A percentile compares a stretch with the other conserved stretches of the same genome.
phyloP scores from a whole-genome alignment of 2,797 vertebrate species.

The Kryptolebias ocellatus region DNA sequence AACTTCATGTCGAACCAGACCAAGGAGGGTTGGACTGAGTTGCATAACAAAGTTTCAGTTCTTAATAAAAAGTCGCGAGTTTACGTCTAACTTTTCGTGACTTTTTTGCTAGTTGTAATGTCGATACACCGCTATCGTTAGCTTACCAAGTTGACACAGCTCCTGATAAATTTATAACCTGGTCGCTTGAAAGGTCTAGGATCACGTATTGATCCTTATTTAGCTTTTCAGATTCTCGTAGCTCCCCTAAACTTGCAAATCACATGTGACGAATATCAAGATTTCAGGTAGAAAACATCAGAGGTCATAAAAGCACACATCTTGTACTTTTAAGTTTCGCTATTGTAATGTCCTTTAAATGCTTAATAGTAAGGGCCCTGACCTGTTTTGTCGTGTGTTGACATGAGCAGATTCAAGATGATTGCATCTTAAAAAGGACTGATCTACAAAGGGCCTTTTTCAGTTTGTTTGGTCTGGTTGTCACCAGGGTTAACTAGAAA shows the following conservation, averaged over 20 bases:
- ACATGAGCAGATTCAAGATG: too few species aligned
- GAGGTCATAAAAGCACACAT: too few species aligned
- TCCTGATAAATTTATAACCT: conserved; percentile 21
- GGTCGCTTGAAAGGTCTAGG: conserved; percentile 17
- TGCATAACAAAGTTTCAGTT: neutral
- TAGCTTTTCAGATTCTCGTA: conserved; percentile 4
- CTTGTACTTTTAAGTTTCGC: too few species aligned
- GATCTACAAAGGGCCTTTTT: too few species aligned
- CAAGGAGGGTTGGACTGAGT: neutral
- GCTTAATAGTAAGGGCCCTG: too few species aligned
- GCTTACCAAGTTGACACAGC: conserved; percentile 14
- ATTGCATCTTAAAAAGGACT: too few species aligned
- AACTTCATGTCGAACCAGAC: conserved; percentile 5
- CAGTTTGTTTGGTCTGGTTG: too few species aligned
- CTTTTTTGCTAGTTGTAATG: conserved; percentile 15
- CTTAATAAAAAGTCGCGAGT: neutral
- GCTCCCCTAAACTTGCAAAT: neutral
- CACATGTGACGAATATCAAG: conserved; percentile 9
- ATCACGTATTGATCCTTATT: conserved; percentile 6
- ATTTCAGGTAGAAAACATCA: neutral
- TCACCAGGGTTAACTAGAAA: too few species aligned
- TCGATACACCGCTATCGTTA: conserved; percentile 31
- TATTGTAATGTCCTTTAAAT: too few species aligned
- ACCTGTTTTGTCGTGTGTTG: too few species aligned
- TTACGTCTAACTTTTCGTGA: conserved; percentile 15